Conservation (phyloP, 2,797 vertebrate genomes). For the Coregonus suidteri region DNA sequence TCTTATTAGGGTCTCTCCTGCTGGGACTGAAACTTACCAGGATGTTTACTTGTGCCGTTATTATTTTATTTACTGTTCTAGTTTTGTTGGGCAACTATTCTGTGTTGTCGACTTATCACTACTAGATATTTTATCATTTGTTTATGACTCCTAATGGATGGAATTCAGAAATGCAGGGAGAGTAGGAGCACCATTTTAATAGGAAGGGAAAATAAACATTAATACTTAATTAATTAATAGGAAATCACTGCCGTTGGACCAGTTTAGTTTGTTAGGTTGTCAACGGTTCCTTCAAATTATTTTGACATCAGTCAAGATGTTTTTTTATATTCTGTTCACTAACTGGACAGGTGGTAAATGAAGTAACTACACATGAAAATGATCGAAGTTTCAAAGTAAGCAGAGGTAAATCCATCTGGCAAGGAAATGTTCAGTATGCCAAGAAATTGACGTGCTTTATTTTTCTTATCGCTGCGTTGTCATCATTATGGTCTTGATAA, state of each 20-base stretch:
- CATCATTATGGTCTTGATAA: constrained; percentile 28
- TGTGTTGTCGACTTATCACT: no score
- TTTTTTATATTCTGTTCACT: not conserved
- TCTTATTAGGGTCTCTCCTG: not conserved
- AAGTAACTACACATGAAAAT: not conserved
- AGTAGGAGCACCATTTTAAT: no score
- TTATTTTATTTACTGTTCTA: not conserved
- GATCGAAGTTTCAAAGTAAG: no score
- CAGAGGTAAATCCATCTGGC: not conserved
- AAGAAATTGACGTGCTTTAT: constrained; percentile 7
- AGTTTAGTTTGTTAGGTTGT: not conserved
- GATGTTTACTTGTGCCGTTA: not conserved
- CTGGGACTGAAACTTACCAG: not conserved
- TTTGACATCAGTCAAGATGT: not conserved
- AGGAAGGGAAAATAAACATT: no score
- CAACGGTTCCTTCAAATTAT: not conserved
- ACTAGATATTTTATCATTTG: no score
- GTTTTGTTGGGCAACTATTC: no score
- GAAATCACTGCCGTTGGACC: no score
- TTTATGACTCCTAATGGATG: no score
- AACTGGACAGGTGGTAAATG: not conserved
- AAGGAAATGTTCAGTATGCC: not conserved
- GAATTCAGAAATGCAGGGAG: no score
- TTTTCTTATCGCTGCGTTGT: constrained; percentile 1
- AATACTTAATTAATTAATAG: no score